These are phyloP conservation scores for Calosoma granatense DNA, from an alignment of 1,140 invertebrate genomes.

Conservation along the genomic window DNA sequence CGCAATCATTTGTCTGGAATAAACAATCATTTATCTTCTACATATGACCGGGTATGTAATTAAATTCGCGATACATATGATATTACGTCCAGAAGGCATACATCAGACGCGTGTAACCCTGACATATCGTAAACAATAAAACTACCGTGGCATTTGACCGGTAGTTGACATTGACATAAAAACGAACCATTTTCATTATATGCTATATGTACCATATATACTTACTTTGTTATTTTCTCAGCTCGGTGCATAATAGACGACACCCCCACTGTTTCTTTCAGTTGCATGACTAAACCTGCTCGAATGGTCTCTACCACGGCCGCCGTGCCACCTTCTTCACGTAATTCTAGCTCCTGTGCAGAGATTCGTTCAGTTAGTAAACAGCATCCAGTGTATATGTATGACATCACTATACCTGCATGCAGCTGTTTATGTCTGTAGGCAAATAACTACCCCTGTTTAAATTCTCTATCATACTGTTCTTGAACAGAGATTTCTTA, in stretches of 20 bases:
- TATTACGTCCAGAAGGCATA: too few relatives aligned
- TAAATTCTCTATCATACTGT: not conserved
- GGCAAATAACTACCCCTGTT: not conserved
- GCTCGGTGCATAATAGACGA: constrained; percentile 64
- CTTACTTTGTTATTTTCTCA: constrained; percentile 61
- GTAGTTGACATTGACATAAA: constrained; percentile 1
- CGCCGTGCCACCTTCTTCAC: constrained; percentile 79
- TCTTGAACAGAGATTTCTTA: constrained; percentile 52
- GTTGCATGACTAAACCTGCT: constrained; percentile 74
- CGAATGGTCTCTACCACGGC: constrained; percentile 74
- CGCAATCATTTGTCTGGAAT: constrained; percentile 58
- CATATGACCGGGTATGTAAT: too few relatives aligned
- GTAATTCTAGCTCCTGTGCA: constrained; percentile 42
- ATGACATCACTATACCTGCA: constrained; percentile 39
- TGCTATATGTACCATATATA: constrained; percentile 12
- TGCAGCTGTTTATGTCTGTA: constrained; percentile 39
- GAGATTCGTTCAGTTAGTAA: not conserved
- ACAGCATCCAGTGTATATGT: constrained; percentile 5
- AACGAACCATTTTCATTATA: too few relatives aligned
- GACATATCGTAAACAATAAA: not conserved
- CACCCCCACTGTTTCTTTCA: constrained; percentile 70
- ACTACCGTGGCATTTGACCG: not conserved
- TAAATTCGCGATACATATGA: too few relatives aligned
- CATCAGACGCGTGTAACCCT: constrained; percentile 3
- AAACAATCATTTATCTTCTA: too few relatives aligned